Conservation (phyloP, 2,113 vertebrate genomes). For the Mobula birostris region DNA sequence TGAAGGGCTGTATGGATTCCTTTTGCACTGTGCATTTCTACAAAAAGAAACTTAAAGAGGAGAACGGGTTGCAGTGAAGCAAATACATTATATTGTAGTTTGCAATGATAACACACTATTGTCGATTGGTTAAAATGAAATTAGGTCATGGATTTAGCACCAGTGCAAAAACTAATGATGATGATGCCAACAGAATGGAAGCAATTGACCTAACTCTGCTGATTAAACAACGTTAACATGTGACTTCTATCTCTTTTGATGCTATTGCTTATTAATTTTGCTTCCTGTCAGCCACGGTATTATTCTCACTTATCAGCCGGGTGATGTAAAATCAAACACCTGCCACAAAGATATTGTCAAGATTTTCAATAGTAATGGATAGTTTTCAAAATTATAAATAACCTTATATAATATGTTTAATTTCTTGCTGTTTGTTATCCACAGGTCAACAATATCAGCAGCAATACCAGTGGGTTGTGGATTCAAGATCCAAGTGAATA, state of each 20-base stretch:
- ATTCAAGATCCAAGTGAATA: not conserved
- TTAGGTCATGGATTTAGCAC: not conserved
- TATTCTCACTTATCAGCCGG: not conserved
- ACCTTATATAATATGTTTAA: not conserved
- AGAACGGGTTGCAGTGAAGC: not conserved
- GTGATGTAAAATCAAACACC: not conserved
- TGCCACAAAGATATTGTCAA: not conserved
- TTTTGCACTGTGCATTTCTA: not conserved
- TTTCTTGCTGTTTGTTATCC: not conserved
- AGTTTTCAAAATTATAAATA: not conserved
- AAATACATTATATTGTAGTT: not conserved
- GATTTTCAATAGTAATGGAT: not conserved
- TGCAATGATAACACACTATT: not conserved
- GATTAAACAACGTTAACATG: not conserved
- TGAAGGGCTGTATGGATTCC: not conserved
- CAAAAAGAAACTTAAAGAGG: not conserved
- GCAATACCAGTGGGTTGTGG: not conserved
- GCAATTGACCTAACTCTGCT: not conserved
- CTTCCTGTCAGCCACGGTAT: not conserved
- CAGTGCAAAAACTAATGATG: not conserved
- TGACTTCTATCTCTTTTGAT: not conserved
- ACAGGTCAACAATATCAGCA: not conserved
- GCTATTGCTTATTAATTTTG: not conserved
- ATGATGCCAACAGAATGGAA: not conserved
- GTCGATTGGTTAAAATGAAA: not conserved